These are phyloP conservation scores for Isichthys henryi DNA, from an alignment of 2,113 vertebrate genomes.

Conservation along the genomic window DNA sequence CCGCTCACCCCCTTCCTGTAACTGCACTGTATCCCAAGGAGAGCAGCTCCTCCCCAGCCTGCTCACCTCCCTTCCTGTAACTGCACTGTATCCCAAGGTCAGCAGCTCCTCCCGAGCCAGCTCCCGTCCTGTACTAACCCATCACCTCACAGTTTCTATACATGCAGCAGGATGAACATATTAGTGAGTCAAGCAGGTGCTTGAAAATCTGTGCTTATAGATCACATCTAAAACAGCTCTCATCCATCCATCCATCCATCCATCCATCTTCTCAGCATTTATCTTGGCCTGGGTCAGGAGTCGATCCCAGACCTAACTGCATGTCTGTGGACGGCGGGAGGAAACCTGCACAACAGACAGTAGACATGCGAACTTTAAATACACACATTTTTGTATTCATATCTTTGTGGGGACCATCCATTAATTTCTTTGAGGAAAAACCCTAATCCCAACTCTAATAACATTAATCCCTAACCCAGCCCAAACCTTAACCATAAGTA, in stretches of 20 bases:
- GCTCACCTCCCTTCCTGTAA: constrained; percentile 52
- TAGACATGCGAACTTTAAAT: not conserved
- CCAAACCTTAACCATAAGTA: not conserved
- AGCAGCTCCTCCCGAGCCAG: not conserved
- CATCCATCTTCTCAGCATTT: not conserved
- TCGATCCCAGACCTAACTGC: not conserved
- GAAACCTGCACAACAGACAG: not conserved
- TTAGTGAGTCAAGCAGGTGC: not conserved
- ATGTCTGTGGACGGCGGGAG: not conserved
- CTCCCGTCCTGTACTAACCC: not conserved
- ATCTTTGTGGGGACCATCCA: not conserved
- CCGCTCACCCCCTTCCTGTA: not conserved
- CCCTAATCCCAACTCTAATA: not conserved
- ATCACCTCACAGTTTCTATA: not conserved
- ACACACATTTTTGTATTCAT: not conserved
- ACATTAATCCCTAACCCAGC: not conserved
- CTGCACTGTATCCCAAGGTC: constrained; percentile 65
- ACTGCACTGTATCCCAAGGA: too few species aligned
- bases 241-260: not conserved
- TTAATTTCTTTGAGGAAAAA: not conserved
- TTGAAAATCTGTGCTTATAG: not conserved
- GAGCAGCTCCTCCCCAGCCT: not conserved
- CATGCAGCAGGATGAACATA: not conserved
- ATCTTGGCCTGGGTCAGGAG: not conserved
- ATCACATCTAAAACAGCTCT: not conserved